phyloP scores from a whole-genome alignment of 2,113 vertebrate species.

The Polypterus bichir region DNA sequence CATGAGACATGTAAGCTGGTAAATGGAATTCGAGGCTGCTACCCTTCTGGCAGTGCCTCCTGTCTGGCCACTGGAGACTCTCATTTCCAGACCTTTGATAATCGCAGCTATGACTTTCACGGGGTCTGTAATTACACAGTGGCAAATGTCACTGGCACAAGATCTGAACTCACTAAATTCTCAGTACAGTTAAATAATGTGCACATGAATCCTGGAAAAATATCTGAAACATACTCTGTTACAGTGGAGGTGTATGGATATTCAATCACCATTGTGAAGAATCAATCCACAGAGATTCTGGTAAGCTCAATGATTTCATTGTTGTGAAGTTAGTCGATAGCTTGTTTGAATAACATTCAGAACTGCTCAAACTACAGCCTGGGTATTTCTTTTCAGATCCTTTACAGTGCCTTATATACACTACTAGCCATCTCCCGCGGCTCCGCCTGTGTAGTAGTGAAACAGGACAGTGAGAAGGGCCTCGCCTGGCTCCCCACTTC shows the following conservation, averaged over 20 bases:
- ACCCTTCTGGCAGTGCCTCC: slow-evolving; percentile 26
- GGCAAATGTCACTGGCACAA: neutral
- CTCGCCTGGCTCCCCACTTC: too few relatives aligned
- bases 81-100: slow-evolving; percentile 43
- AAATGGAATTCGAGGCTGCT: slow-evolving; percentile 40
- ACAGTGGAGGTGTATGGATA: slow-evolving; percentile 24
- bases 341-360: too few relatives aligned
- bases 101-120: slow-evolving; percentile 39
- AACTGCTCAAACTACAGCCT: too few relatives aligned
- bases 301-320: slow-evolving; percentile 21
- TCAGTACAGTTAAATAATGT: too few relatives aligned
- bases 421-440: too few relatives aligned
- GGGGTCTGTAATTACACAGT: slow-evolving; percentile 47
- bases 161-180: too few relatives aligned
- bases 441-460: too few relatives aligned
- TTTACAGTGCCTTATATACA: too few relatives aligned
- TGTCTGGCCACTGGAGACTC: slow-evolving; percentile 38
- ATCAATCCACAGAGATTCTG: neutral
- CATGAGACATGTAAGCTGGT: slow-evolving; percentile 37
- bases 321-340: too few relatives aligned
- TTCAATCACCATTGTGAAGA: slow-evolving; percentile 29
- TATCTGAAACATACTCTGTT: slow-evolving; percentile 7
- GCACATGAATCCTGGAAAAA: too few relatives aligned
- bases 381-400: too few relatives aligned
- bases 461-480: too few relatives aligned